Evolutionary conservation across 2,797 vertebrate species (phyloP), one percentile per base, ranked within the genome.

Genomic region (Discoglossus pictus): DNA sequence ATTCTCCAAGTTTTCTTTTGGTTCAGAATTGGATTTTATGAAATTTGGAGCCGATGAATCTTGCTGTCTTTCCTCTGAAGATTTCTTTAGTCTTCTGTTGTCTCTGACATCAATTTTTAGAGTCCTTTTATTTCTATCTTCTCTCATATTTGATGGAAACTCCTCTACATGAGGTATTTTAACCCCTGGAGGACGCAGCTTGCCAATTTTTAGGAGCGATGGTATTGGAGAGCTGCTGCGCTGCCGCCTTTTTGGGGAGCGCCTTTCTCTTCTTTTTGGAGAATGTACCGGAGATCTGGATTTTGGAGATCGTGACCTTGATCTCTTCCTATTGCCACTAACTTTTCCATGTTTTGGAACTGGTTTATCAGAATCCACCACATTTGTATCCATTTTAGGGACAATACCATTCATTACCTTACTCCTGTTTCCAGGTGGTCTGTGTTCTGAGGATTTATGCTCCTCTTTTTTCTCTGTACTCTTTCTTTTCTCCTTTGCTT

Each of bases 251-350:
- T 98, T 99, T 5, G 94, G 93, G 0, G 97, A 96, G 0, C 94
- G 81, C 12, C 96, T 84, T 7, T 97, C 96, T 79, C 96, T 93
- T 75, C 94, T 90, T 81, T 97, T 99, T 0, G 94, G 93, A 58
- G 93, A 97, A 78, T 87, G 91, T 1, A 82, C 84, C 2, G 92
- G 73, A 1, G 87, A 81, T 0, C 92, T 90, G 4, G 94, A 83
- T 54, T 89, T 89, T 17, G 89, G 89, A 59, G 89, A 96, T 5
- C 93, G 91, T 0, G 95, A 96, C 1, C 92, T 84, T 0, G 96
- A 99, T 20, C 92, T 87, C 75, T 97, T 97, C 34, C 95, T 23
- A 2, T 12, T 89, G 53, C 80, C 84, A 27, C 93, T 93, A 0
- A 90, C 90, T 56, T 94, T 91, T 35, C 90, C 92, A 0, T 83